Conservation (phyloP, 1,140 invertebrate genomes). For the Caenorhabditis latens region DNA sequence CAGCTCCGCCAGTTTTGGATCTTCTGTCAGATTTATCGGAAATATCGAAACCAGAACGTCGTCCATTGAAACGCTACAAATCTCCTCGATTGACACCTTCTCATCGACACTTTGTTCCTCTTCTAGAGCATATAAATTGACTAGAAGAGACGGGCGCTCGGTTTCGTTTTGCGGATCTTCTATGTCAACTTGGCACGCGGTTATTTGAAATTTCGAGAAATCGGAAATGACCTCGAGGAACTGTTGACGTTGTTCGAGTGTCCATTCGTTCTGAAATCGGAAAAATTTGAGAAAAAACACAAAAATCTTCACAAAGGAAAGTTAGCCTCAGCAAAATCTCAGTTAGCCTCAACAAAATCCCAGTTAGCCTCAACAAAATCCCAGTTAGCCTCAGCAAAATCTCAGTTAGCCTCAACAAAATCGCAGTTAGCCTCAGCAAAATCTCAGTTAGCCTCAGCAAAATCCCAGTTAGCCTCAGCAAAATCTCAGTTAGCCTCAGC, state of each 20-base stretch:
- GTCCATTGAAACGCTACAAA: slow-evolving; percentile 2
- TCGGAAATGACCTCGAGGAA: neutral
- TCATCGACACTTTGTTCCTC: neutral
- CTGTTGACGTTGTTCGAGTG: neutral
- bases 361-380: no score
- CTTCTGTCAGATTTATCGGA: neutral
- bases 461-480: no score
- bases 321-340: no score
- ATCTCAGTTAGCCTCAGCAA: no score
- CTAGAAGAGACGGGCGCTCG: slow-evolving; percentile 34
- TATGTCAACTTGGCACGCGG: neutral
- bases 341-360: no score
- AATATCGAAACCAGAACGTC: neutral
- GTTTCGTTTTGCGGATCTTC: no score
- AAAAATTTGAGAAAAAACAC: neutral
- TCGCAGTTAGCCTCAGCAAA: no score
- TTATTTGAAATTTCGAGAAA: slow-evolving; percentile 20
- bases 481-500: no score
- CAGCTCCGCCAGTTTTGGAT: neutral
- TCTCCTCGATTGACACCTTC: slow-evolving; percentile 22
- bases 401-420: no score
- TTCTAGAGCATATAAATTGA: slow-evolving; percentile 7
- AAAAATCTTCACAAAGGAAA: neutral
- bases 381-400: no score
- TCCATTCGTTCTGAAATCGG: slow-evolving; percentile 2